A percentile compares a stretch with the other conserved stretches of the same genome.
Conservation (phyloP, 2,888 invertebrate species). For the Drosophila siamana region DNA sequence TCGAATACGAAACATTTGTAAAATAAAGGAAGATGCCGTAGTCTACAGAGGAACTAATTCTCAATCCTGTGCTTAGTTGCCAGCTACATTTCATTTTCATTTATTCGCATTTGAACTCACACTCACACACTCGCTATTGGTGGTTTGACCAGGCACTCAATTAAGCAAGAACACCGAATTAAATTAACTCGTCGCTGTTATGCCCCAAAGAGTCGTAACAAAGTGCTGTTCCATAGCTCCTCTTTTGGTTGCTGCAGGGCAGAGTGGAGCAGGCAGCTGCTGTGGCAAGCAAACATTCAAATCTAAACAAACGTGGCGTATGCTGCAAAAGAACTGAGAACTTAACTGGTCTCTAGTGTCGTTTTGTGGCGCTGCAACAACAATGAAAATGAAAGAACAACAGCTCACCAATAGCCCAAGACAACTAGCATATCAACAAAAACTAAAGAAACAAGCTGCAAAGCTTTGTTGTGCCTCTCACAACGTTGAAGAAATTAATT, state of each 20-base stretch:
- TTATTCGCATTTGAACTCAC: conserved; percentile 20
- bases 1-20: not conserved
- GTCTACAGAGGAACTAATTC: conserved; percentile 13
- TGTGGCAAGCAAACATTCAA: conserved; percentile 57
- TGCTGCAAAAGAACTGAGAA: conserved; percentile 13
- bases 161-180: conserved; percentile 70
- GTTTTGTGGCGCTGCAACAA: conserved; percentile 43
- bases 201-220: conserved; percentile 72
- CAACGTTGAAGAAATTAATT: not conserved
- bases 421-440: conserved; percentile 22
- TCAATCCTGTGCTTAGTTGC: conserved; percentile 22
- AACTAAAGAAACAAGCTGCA: not conserved
- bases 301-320: conserved; percentile 61
- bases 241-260: not conserved
- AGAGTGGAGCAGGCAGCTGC: not conserved
- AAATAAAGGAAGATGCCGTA: not conserved
- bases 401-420: conserved; percentile 71
- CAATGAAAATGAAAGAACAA: conserved; percentile 72
- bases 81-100: conserved; percentile 52
- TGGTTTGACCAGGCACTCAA: conserved; percentile 68
- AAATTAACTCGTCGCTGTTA: conserved; percentile 65
- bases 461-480: not conserved
- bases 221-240: conserved; percentile 12
- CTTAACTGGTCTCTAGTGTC: conserved; percentile 65
- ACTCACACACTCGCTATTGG: too few relatives aligned